Evolutionary conservation across 1,140 invertebrate species (phyloP).

Genomic region (Mycetomoellerius zeteki): DNA sequence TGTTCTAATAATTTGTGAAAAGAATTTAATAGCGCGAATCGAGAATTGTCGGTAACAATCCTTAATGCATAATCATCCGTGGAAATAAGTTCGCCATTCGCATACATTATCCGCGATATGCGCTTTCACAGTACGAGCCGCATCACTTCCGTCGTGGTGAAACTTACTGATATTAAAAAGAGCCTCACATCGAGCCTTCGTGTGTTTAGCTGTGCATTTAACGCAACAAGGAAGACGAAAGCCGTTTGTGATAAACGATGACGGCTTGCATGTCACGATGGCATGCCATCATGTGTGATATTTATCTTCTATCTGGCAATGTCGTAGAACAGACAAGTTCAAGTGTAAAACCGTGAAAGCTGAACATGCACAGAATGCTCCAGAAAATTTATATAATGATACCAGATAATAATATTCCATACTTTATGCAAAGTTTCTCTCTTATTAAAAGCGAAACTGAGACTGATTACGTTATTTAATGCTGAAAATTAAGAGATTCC

Average conservation of each 20-base stretch:
- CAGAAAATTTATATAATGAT: conserved; percentile 41
- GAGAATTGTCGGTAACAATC: conserved; percentile 20
- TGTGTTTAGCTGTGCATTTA: conserved; percentile 13
- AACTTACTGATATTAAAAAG: conserved; percentile 47
- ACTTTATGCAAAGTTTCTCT: conserved; percentile 24
- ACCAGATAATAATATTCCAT: neutral
- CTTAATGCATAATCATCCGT: conserved; percentile 42
- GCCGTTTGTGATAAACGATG: neutral
- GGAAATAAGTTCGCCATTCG: conserved; percentile 39
- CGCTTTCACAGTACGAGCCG: conserved; percentile 48
- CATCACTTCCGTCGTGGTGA: conserved; percentile 58
- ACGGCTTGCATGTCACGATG: neutral
- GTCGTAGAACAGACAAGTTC: conserved; percentile 8
- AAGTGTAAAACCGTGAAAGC: conserved; percentile 45
- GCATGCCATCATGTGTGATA: conserved; percentile 15
- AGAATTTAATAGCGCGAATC: neutral
- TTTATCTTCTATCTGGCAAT: conserved; percentile 26
- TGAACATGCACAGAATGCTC: neutral
- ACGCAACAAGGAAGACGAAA: conserved; percentile 28
- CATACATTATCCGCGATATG: conserved; percentile 17
- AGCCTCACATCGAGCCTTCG: neutral
- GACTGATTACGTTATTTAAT: neutral
- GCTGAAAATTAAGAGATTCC: neutral
- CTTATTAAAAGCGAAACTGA: conserved; percentile 23
- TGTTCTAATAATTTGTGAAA: neutral